phyloP scores from a whole-genome alignment of 2,888 invertebrate genomes.

The Beris chalybata region DNA sequence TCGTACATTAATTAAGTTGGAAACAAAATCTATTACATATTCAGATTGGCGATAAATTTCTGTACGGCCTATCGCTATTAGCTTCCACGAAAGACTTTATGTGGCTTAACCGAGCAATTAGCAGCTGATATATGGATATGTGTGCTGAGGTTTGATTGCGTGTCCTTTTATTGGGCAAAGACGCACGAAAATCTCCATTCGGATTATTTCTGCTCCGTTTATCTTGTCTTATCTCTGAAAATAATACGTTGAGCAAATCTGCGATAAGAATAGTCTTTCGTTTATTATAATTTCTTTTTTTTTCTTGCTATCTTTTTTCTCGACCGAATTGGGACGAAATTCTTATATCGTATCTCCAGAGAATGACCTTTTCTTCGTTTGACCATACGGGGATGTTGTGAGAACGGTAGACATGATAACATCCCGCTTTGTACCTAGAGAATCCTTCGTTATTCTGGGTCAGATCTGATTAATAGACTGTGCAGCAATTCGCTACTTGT shows the following conservation, averaged over 20 bases:
- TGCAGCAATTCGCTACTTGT: not conserved
- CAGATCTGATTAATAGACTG: not conserved
- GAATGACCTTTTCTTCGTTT: slow-evolving; percentile 1
- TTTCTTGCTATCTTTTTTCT: not conserved
- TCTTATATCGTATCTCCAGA: not conserved
- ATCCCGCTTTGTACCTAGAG: not conserved
- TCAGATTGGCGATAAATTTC: slow-evolving; percentile 1
- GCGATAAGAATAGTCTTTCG: slow-evolving; percentile 7
- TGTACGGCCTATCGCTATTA: slow-evolving; percentile 3
- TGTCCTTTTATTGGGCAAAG: slow-evolving; percentile 10
- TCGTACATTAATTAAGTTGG: slow-evolving; percentile 2
- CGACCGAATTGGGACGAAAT: not conserved
- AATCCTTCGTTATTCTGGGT: not conserved
- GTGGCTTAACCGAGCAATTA: slow-evolving; percentile 16
- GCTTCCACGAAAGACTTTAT: not conserved
- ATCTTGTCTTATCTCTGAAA: slow-evolving; percentile 22
- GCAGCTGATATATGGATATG: slow-evolving; percentile 4
- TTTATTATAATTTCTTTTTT: not conserved
- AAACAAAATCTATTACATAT: not conserved
- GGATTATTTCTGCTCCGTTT: slow-evolving; percentile 24
- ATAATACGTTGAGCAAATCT: slow-evolving; percentile 12
- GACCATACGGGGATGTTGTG: not conserved
- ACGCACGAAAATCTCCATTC: slow-evolving; percentile 24
- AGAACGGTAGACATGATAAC: not conserved
- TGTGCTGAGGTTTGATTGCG: slow-evolving; percentile 16